Base-by-base conservation (phyloP, 1,140 invertebrate species). In the Brachionus asplanchnoidis region DNA sequence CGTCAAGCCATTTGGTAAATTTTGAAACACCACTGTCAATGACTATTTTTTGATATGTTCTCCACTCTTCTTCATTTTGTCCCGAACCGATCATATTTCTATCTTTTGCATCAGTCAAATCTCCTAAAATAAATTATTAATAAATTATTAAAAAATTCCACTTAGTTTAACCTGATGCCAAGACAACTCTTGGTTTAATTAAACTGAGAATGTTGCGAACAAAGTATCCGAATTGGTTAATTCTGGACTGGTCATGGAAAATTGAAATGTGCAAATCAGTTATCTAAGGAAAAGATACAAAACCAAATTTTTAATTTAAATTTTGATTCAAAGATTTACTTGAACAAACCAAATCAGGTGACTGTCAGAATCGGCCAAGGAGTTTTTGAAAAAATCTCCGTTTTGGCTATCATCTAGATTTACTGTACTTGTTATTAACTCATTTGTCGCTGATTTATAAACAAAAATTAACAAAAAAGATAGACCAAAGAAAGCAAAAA, bases 181-280 rank as follows among this genome's bases (percentile, higher is more conserved):
- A 88, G 14, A 96, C 94, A 85, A 95, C 91, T n/a, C 90, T 87
- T 65, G 95, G 95, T 86, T 93, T 92, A 82, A 97, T 94, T 36
- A 91, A 89, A 87, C 92, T 91, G 0, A 97, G 89, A 32, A 94
- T 94, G 79, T 91, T 89, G 86, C 93, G 92, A 90, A 94, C 95
- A 90, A 97, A 96, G 86, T 94, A 92, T 87, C 92, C 91, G 56
- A 97, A 92, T 86, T 96, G 93, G 23, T 91, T 91, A 87, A 94
- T 93, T 88, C 95, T 92, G 28, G 90, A 91, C 50, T 90, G 90
- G 88, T 95, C 95, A 88, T 92, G 91, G 89, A 94, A 96, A 88
- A 94, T 92, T 88, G 95, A 96, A 82, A 97, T 92, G 89, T 97
- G 95, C 79, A 96, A 92, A 89, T 97, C 95, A 79, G 94, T 94